A percentile compares a stretch with the other conserved stretches of the same genome.
phyloP scores from a whole-genome alignment of 37 sponge, comb jelly and placozoan genomes.

The Mnemiopsis leidyi region DNA sequence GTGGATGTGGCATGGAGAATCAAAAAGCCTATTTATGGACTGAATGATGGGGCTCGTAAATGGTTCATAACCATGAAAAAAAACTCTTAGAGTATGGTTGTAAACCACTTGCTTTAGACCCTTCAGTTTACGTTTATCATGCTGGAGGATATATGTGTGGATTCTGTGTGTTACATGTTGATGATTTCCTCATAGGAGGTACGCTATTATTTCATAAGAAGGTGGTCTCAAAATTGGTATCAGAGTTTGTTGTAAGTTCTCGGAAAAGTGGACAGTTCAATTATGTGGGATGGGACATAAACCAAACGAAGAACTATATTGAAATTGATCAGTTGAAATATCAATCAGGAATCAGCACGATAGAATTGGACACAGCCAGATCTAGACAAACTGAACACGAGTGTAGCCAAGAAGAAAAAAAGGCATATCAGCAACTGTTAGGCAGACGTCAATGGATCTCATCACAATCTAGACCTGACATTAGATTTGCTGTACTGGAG shows the following conservation, averaged over 20 bases:
- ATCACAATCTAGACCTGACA: slow-evolving; percentile 7
- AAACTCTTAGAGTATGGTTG: not conserved
- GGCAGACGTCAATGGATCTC: slow-evolving; percentile 1
- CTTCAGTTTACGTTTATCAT: not conserved
- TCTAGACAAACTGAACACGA: not conserved
- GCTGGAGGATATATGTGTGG: not conserved
- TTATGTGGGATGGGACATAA: not conserved
- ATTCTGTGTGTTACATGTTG: not conserved
- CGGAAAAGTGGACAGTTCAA: not conserved
- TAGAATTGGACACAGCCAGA: not conserved
- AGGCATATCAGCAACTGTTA: not conserved
- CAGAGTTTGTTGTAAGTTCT: not conserved
- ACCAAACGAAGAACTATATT: not conserved
- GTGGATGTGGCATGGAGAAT: not conserved
- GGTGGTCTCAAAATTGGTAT: not conserved
- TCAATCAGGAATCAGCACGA: not conserved
- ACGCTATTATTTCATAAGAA: not conserved
- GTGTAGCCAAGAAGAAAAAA: not conserved
- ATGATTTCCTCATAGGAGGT: not conserved
- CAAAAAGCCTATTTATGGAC: not conserved
- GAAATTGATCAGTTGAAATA: not conserved
- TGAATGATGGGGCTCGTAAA: not conserved
- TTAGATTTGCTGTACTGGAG: not conserved
- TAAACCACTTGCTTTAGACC: not conserved
- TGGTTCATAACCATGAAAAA: slow-evolving; percentile 6